Evolutionary conservation across 2,888 invertebrate species (phyloP).

Genomic region (Rhogogaster chlorosoma): DNA sequence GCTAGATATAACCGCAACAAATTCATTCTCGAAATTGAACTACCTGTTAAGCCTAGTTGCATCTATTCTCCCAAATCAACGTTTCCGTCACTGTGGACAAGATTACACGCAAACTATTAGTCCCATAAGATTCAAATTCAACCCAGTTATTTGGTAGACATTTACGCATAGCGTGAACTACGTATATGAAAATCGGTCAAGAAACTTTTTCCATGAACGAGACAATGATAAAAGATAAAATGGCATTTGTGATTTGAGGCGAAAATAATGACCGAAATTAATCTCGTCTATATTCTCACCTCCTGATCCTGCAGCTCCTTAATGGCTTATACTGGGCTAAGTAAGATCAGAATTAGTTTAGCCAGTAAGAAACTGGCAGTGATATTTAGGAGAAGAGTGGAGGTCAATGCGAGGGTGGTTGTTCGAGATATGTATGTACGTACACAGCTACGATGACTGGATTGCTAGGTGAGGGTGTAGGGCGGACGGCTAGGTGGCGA

Average conservation of each 20-base stretch:
- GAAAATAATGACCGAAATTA: neutral
- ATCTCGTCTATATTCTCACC: neutral
- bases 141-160: neutral
- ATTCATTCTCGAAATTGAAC: neutral
- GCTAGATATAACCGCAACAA: neutral
- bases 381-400: neutral
- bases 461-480: conserved; percentile 14
- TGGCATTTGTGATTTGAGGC: neutral
- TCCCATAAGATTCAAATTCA: neutral
- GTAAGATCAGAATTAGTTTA: conserved; percentile 5
- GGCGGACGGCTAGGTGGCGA: conserved; percentile 19
- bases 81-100: neutral
- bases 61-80: neutral
- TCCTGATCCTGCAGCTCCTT: neutral
- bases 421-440: neutral
- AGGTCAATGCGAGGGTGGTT: neutral
- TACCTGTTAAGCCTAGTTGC: neutral
- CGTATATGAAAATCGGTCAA: neutral
- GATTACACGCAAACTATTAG: neutral
- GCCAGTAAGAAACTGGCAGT: neutral
- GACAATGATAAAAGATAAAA: neutral
- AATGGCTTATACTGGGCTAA: neutral
- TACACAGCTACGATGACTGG: neutral
- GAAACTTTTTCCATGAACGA: neutral
- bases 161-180: neutral